Evolutionary conservation across 2,797 vertebrate genomes (phyloP).

Genomic region (Dallia pectoralis): DNA sequence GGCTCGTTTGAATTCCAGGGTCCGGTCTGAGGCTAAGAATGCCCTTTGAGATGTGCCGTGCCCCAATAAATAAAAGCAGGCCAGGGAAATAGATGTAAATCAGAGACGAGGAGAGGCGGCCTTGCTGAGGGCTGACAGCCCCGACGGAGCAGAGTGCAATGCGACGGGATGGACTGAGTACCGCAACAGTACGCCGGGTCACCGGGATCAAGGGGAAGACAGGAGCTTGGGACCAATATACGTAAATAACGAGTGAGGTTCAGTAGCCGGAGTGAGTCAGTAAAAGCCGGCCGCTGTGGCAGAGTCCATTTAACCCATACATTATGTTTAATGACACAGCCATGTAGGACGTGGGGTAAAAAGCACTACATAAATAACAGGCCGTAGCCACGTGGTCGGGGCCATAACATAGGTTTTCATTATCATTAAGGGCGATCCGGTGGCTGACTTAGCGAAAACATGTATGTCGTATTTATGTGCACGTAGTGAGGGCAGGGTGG

Average conservation of each 20-base stretch:
- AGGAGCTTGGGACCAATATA: constrained; percentile 70
- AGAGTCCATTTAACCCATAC: constrained; percentile 67
- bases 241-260: constrained; percentile 68
- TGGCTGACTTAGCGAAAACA: no score
- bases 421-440: background rate
- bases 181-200: constrained; percentile 58
- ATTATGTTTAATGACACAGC: constrained; percentile 65
- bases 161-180: constrained; percentile 65
- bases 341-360: background rate
- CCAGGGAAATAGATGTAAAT: constrained; percentile 79
- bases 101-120: constrained; percentile 72
- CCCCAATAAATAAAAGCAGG: constrained; percentile 79
- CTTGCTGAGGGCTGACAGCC: constrained; percentile 60
- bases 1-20: constrained; percentile 72
- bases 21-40: constrained; percentile 70
- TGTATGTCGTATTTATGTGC: no score
- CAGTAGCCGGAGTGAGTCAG: constrained; percentile 53
- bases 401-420: constrained; percentile 53
- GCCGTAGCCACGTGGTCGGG: constrained; percentile 44
- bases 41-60: constrained; percentile 77
- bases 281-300: constrained; percentile 63
- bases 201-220: constrained; percentile 76
- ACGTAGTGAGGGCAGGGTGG: no score
- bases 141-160: constrained; percentile 38
- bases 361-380: constrained; percentile 27